Percentiles rank a stretch among this genome's conserved stretches.
phyloP scores from a whole-genome alignment of 2,888 invertebrate species.

The Chymomyza procnemis region DNA sequence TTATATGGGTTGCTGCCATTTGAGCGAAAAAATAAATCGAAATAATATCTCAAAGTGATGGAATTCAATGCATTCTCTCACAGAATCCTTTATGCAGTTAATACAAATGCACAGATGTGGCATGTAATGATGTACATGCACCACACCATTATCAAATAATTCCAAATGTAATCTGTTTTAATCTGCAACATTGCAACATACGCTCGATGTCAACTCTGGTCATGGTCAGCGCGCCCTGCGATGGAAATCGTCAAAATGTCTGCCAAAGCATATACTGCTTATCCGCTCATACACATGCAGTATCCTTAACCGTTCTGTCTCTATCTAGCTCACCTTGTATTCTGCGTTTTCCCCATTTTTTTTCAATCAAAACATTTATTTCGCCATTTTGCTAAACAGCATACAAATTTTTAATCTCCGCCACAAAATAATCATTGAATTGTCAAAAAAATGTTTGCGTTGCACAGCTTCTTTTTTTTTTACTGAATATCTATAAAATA shows the following conservation, averaged over 20 bases:
- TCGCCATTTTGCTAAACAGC: conserved; percentile 59
- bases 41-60: conserved; percentile 40
- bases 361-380: conserved; percentile 44
- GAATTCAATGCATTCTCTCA: conserved; percentile 17
- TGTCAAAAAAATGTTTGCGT: conserved; percentile 49
- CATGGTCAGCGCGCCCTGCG: conserved; percentile 10
- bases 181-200: conserved; percentile 32
- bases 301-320: too few species aligned
- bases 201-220: background rate
- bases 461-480: conserved; percentile 33
- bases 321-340: background rate
- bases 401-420: conserved; percentile 51
- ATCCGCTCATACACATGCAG: too few species aligned
- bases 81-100: background rate
- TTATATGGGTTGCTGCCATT: background rate
- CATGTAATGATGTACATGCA: background rate
- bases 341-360: background rate
- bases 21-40: conserved; percentile 23
- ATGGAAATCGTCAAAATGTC: conserved; percentile 39
- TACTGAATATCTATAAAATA: background rate
- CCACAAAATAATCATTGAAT: conserved; percentile 46
- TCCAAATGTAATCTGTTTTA: conserved; percentile 67
- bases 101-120: too few species aligned
- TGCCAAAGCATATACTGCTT: conserved; percentile 18
- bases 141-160: conserved; percentile 66